Evolutionary conservation across 2,888 invertebrate genomes (phyloP).

Genomic region (Digitonthophagus gazella): DNA sequence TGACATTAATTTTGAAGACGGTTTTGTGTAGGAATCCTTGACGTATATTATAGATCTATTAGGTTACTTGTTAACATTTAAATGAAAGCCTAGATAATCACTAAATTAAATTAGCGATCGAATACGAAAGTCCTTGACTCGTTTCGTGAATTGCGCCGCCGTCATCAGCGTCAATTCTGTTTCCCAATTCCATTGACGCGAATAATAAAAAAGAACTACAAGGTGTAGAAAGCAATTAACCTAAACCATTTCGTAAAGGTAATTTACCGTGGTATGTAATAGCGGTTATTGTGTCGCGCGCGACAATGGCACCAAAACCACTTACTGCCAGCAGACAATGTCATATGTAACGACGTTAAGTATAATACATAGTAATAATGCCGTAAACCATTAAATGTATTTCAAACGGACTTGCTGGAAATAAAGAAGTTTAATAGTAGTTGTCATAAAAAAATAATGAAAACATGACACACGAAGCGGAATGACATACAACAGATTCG

Average conservation of each 20-base stretch:
- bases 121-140: neutral
- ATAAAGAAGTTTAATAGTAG: neutral
- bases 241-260: neutral
- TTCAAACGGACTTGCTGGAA: neutral
- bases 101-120: neutral
- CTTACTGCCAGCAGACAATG: neutral
- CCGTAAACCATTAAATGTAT: neutral
- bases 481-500: neutral
- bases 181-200: neutral
- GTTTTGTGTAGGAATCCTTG: too few species aligned
- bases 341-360: neutral
- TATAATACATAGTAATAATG: neutral
- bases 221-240: neutral
- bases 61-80: neutral
- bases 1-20: too few species aligned
- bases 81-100: neutral
- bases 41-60: too few species aligned
- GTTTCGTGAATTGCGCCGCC: neutral
- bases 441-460: neutral
- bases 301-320: neutral
- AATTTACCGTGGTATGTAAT: neutral
- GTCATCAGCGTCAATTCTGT: too few species aligned
- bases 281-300: neutral
- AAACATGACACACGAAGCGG: neutral
- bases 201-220: neutral